Evolutionary conservation across 2,888 invertebrate species (phyloP).

Genomic region (Rhogogaster chlorosoma): DNA sequence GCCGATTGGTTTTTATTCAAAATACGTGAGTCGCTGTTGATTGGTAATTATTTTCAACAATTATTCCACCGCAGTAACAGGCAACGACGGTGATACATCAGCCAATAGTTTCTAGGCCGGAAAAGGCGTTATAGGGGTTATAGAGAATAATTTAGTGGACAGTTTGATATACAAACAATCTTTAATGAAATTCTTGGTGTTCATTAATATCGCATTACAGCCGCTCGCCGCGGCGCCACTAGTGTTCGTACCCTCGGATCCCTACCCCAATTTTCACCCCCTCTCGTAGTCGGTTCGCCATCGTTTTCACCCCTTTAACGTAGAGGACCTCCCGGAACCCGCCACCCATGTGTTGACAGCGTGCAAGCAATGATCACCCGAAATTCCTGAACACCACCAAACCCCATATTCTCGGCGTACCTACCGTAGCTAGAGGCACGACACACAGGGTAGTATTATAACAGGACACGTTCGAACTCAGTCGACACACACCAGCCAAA

Average conservation of each 20-base stretch:
- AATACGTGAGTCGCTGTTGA: not conserved
- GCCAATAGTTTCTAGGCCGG: constrained; percentile 74
- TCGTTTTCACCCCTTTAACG: constrained; percentile 56
- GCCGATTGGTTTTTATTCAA: not conserved
- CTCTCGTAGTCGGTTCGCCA: constrained; percentile 59
- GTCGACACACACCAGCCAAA: not conserved
- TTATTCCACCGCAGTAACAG: not conserved
- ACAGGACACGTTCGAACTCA: constrained; percentile 3
- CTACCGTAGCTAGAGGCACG: constrained; percentile 13
- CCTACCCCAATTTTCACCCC: constrained; percentile 49
- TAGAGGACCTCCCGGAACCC: constrained; percentile 53
- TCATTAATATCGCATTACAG: constrained; percentile 84
- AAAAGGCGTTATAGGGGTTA: constrained; percentile 74
- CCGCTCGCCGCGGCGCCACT: constrained; percentile 65
- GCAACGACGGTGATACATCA: constrained; percentile 52
- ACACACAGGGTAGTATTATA: constrained; percentile 16
- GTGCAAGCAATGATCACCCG: constrained; percentile 60
- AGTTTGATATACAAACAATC: constrained; percentile 83
- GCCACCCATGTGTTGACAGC: constrained; percentile 59
- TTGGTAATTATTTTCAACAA: not conserved
- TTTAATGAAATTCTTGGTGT: constrained; percentile 85
- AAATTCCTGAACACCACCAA: constrained; percentile 62
- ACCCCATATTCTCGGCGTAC: constrained; percentile 42
- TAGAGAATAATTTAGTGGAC: constrained; percentile 81
- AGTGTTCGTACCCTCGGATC: constrained; percentile 56